Evolutionary conservation across 2,888 invertebrate genomes (phyloP).

Genomic region (Plusia festucae): DNA sequence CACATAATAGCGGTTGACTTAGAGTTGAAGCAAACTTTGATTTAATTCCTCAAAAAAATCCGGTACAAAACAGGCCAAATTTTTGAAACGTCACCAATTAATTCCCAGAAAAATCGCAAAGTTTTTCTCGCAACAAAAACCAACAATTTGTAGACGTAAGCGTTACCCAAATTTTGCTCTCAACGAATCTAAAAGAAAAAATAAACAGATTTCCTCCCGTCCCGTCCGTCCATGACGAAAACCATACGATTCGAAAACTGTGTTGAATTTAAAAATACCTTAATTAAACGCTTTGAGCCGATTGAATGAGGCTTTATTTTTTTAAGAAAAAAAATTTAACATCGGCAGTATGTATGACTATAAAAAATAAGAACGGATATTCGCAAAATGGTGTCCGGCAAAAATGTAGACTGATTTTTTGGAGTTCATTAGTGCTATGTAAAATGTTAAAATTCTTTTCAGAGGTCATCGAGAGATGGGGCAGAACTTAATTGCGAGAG

Average conservation of each 20-base stretch:
- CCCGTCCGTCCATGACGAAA: conserved; percentile 11
- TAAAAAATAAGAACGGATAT: neutral
- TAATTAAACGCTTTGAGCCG: conserved; percentile 32
- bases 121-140: conserved; percentile 22
- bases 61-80: neutral
- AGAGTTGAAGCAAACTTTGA: neutral
- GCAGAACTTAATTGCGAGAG: neutral
- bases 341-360: neutral
- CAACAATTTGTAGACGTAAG: conserved; percentile 33
- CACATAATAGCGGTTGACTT: neutral
- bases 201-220: conserved; percentile 17
- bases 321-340: neutral
- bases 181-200: conserved; percentile 15
- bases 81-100: conserved; percentile 22
- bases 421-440: neutral
- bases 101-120: conserved; percentile 14
- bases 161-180: conserved; percentile 25
- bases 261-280: conserved; percentile 20
- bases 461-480: neutral
- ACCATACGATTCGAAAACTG: conserved; percentile 27
- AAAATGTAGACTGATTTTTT: neutral
- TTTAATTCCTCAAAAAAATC: neutral
- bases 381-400: neutral
- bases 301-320: conserved; percentile 30
- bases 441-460: conserved; percentile 2